Evolutionary conservation across 1,140 invertebrate genomes (phyloP).

Genomic region (Drosophila nannoptera): DNA sequence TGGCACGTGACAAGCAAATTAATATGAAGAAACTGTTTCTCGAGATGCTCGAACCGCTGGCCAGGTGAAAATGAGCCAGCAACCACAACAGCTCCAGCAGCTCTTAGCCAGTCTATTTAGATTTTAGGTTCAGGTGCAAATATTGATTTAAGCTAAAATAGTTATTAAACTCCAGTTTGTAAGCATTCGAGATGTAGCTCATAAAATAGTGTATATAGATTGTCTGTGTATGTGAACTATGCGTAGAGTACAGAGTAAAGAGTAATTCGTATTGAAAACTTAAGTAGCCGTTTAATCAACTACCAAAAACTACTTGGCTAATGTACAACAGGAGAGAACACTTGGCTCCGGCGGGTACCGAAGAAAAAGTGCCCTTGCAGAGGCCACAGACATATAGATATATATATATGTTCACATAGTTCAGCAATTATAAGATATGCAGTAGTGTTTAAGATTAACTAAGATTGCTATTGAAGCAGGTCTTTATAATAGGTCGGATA

Average conservation of each 20-base stretch:
- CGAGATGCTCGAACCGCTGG: constrained; percentile 92
- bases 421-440: too few species aligned
- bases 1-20: constrained; percentile 92
- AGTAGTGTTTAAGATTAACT: too few species aligned
- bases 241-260: constrained; percentile 10
- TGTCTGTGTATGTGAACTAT: constrained; percentile 24
- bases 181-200: constrained; percentile 58
- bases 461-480: too few species aligned
- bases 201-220: constrained; percentile 37
- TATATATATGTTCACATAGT: too few species aligned
- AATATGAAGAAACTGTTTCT: constrained; percentile 98
- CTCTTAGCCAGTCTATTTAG: constrained; percentile 37
- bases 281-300: constrained; percentile 27
- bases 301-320: constrained; percentile 30
- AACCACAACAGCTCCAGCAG: not conserved
- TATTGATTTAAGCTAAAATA: constrained; percentile 58
- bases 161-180: constrained; percentile 31
- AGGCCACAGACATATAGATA: not conserved
- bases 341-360: not conserved
- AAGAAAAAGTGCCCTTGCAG: constrained; percentile 5
- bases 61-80: constrained; percentile 62
- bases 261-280: constrained; percentile 31
- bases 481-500: too few species aligned
- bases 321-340: constrained; percentile 11
- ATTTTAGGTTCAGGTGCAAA: constrained; percentile 65